Evolutionary conservation across 2,888 invertebrate species (phyloP).

Genomic region (Heteromurus nitidus): DNA sequence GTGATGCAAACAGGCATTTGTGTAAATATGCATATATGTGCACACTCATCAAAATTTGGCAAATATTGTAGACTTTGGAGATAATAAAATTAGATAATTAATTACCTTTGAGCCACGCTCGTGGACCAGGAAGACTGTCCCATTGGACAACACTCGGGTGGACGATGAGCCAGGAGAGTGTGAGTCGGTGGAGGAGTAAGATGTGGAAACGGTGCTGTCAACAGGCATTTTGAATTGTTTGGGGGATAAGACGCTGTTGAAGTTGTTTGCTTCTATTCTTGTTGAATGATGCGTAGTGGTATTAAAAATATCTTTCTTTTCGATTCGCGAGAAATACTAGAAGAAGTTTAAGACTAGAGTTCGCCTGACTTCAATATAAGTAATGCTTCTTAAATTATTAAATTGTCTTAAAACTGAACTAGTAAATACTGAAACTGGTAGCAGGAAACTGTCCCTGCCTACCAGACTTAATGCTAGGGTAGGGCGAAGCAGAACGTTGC

Average conservation of each 20-base stretch:
- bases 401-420: neutral
- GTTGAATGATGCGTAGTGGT: too few species aligned
- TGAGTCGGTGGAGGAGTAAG: conserved; percentile 43
- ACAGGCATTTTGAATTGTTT: too few species aligned
- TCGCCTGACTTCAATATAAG: neutral
- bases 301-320: neutral
- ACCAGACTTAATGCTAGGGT: conserved; percentile 13
- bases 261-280: too few species aligned
- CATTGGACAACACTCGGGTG: conserved; percentile 32
- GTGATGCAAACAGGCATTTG: neutral
- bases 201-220: conserved; percentile 19
- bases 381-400: neutral
- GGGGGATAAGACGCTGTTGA: too few species aligned
- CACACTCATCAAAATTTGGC: neutral
- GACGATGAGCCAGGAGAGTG: conserved; percentile 28
- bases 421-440: conserved; percentile 50
- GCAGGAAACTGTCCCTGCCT: conserved; percentile 1
- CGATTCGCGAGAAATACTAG: conserved; percentile 11
- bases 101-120: conserved; percentile 59
- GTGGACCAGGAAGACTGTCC: conserved; percentile 60
- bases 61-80: neutral
- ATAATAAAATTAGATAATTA: neutral
- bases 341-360: conserved; percentile 15
- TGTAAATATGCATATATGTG: neutral
- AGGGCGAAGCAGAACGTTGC: conserved; percentile 60